Base-by-base conservation (phyloP, 2,888 invertebrate genomes). In the Torymus aiolomorphi region DNA sequence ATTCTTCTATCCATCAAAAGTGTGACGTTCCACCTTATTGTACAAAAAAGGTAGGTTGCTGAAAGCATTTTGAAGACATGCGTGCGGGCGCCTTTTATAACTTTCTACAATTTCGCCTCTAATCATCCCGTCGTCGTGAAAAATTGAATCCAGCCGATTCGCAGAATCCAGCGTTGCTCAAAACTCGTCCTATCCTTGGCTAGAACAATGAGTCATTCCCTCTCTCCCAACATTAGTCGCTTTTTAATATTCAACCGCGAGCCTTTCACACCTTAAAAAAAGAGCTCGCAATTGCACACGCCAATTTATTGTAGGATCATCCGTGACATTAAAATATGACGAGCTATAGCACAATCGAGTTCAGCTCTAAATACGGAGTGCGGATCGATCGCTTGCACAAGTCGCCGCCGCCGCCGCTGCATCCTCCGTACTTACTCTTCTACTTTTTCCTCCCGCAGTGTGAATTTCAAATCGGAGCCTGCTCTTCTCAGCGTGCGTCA, bases 151-250 rank as follows among this genome's bases (percentile, higher is more conserved):
- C 42, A 42, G 42, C 42, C 51, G 31, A 59, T 62, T 67, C 51
- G 66, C 16, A 24, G 78, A 63, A 73, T 31, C 70, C 12, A 49
- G 62, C 56, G 73, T 63, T 59, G 61, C 59, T 79, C 18, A 59
- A 72, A 77, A 71, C 77, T 52, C 59, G 71, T 63, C 13, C 56
- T 73, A 63, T 63, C 65, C 74, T 75, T 67, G 75, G 18, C 18
- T 61, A 78, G 54, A 74, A 74, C 73, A 79, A 79, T 79, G 79
- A 79, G 31, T 80, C 75, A 66, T 61, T 49, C 18, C n/a, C 66
- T 49, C 18, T 18, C 31, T 59, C 24, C 31, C 49, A n/a, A 24
- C 62, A 61, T 51, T 20, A 56, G 49, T 61, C 52, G 18, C 14
- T 18, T 42, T 69, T 69, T 31, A 80, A 62, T 61, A 78, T 73